Conservation (phyloP, 1,140 invertebrate species). For the Tenebrio molitor region DNA sequence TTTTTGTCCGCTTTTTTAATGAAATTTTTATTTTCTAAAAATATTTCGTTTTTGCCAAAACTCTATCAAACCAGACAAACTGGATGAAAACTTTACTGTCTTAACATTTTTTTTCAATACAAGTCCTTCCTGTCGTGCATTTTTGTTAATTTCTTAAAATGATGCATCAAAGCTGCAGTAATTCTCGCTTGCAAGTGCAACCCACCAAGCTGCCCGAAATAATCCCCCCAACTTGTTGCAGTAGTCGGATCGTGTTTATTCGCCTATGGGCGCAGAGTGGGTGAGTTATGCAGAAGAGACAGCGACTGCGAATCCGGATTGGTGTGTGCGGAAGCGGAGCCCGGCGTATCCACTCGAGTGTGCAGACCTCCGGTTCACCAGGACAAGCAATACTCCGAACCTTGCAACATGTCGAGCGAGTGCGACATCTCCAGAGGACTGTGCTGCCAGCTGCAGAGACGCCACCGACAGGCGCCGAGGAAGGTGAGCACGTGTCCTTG, state of each 20-base stretch:
- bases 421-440: conserved; percentile 88
- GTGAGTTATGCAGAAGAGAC: conserved; percentile 80
- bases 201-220: no score
- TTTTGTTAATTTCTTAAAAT: no score
- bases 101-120: no score
- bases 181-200: not conserved
- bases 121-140: no score
- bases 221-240: conserved; percentile 56
- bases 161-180: not conserved
- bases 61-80: no score
- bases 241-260: conserved; percentile 80
- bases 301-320: conserved; percentile 83
- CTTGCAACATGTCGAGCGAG: conserved; percentile 86
- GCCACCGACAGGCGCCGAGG: conserved; percentile 85
- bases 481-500: conserved; percentile 71
- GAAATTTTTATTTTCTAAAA: no score
- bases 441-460: conserved; percentile 88
- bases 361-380: conserved; percentile 82
- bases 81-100: no score
- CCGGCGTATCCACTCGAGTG: conserved; percentile 71
- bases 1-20: no score
- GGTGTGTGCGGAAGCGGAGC: conserved; percentile 73
- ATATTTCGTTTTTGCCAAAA: no score
- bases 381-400: conserved; percentile 88
- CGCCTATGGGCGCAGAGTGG: conserved; percentile 79